Evolutionary conservation across 2,113 vertebrate species (phyloP).

Genomic region (Hippocampus abdominalis): DNA sequence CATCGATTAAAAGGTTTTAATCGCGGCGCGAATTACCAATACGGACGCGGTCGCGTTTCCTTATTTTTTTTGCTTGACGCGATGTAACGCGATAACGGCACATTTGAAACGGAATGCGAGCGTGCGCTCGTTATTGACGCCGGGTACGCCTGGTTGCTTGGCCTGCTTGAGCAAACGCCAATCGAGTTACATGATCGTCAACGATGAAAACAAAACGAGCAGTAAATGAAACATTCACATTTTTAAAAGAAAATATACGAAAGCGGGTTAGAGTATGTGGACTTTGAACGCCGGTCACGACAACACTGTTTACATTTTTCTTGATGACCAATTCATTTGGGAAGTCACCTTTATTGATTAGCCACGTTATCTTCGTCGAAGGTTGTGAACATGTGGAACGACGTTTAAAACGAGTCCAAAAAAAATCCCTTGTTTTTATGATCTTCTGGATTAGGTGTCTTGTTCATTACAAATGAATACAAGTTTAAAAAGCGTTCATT

Average conservation of each 20-base stretch:
- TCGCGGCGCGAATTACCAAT: not conserved
- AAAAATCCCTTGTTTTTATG: not conserved
- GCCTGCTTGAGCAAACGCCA: not conserved
- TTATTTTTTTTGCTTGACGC: not conserved
- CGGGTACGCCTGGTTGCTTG: not conserved
- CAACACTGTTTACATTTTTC: not conserved
- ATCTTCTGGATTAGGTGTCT: not conserved
- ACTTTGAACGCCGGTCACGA: not conserved
- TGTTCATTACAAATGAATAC: no score
- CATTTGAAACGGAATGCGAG: not conserved
- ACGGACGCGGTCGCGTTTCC: not conserved
- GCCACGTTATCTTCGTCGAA: not conserved
- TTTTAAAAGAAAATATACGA: not conserved
- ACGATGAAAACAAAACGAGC: not conserved
- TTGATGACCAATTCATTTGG: not conserved
- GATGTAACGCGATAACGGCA: not conserved
- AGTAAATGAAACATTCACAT: not conserved
- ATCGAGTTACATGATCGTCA: not conserved
- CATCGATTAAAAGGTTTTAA: not conserved
- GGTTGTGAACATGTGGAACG: not conserved
- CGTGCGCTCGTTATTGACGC: not conserved
- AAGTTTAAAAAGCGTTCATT: no score
- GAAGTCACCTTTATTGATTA: not conserved
- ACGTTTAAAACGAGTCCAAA: not conserved
- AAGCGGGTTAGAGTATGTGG: not conserved